Base-by-base conservation (phyloP, 2,113 vertebrate species). In the Emydocephalus ijimae region DNA sequence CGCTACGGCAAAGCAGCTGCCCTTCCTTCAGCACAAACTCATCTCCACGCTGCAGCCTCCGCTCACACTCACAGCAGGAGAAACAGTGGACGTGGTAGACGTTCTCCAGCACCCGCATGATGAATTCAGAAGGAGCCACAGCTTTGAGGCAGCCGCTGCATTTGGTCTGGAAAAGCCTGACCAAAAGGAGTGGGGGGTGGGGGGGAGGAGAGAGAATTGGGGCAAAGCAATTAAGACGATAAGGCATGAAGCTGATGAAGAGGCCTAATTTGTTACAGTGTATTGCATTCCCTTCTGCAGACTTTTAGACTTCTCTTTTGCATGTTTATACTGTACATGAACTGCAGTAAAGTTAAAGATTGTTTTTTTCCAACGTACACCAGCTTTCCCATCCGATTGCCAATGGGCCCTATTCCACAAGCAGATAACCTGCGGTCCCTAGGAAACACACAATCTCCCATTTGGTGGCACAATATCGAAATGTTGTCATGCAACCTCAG, bases 21-120 rank as follows among this genome's bases (percentile, higher is more conserved):
- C 98, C 98, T 93, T 99, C 98, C 91, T 99, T 99, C 92, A 99
- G 97, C 92, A 99, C 98, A 43, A 99, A 99, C 97, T 99, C 98
- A 14, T 99, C 98, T 0, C 98, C 98, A 11, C 98, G 97, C 96
- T 98, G 98, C 95, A 99, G 98, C 39, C 98, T 97, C 57, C 98
- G 98, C 96, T 99, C 98, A 8, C 98, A 99, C 97, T 98, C 98
- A 34, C 98, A 99, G 97, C 98, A 99, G 97, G 96, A 98, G 97
- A 99, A 98, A 97, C 98, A 99, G 92, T 97, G 98, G 59, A 98
- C 97, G 92, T 99, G 98, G 96, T 98, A 99, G 94, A 99, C 98
- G 93, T 98, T 98, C 91, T 98, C 98, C 95, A 98, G 97, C 93
- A 98, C 98, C 3, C 98, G 95, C 98, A 99, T 98, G 95, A 99